A percentile compares a stretch with the other conserved stretches of the same genome.
These are phyloP conservation scores for Esox masquinongy DNA, from an alignment of 2,797 vertebrate genomes.

Conservation along the genomic window DNA sequence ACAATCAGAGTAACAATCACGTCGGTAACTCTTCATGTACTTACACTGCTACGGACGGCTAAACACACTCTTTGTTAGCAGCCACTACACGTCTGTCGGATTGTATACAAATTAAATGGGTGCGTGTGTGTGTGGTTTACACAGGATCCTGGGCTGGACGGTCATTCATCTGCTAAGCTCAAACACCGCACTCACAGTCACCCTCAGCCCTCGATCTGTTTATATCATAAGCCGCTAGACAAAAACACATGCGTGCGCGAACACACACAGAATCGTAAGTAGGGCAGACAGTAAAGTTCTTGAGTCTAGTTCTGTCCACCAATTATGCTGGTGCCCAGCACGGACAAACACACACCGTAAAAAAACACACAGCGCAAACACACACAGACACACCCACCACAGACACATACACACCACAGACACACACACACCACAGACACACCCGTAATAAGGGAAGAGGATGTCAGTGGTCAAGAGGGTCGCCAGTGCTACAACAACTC, in stretches of 20 bases:
- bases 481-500: not conserved
- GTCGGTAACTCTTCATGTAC: conserved; percentile 63
- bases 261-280: not conserved
- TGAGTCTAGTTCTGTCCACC: not conserved
- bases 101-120: conserved; percentile 53
- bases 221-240: conserved; percentile 53
- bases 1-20: conserved; percentile 38
- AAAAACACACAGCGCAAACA: not conserved
- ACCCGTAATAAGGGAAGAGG: not conserved
- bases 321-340: not conserved
- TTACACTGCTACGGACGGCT: conserved; percentile 60
- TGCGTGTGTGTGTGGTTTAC: conserved; percentile 13
- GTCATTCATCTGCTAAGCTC: conserved; percentile 63
- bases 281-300: not conserved
- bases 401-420: not conserved
- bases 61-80: conserved; percentile 71
- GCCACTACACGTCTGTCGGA: conserved; percentile 63
- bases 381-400: not conserved
- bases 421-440: not conserved
- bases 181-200: conserved; percentile 66
- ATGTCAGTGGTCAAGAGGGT: not conserved
- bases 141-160: conserved; percentile 17
- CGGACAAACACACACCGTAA: conserved; percentile 6
- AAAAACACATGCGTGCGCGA: conserved; percentile 19
- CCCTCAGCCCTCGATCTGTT: conserved; percentile 70